These are phyloP conservation scores for Anarhynchus alexandrinus DNA, from an alignment of 2,113 vertebrate genomes.

Conservation along the genomic window DNA sequence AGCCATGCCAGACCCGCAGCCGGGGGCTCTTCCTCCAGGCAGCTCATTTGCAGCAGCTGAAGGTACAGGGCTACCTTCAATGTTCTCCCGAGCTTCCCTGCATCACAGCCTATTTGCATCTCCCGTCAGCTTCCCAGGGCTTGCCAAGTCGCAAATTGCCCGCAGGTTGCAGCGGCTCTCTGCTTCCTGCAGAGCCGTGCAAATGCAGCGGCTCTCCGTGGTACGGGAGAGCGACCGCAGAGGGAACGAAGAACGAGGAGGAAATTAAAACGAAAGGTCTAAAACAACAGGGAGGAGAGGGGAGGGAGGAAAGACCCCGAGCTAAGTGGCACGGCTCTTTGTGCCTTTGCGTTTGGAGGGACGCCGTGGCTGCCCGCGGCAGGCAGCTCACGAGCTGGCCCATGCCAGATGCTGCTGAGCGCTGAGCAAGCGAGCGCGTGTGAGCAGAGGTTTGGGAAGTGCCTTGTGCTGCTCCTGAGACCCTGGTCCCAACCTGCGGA, in stretches of 20 bases:
- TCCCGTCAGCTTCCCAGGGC: background rate
- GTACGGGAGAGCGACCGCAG: background rate
- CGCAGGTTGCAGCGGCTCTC: background rate
- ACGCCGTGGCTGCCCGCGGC: background rate
- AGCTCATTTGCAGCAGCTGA: background rate
- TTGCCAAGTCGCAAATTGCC: background rate
- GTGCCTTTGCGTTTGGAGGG: background rate
- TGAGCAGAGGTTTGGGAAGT: background rate
- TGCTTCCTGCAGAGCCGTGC: background rate
- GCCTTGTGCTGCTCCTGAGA: background rate
- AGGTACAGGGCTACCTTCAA: accelerated
- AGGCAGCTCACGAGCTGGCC: background rate
- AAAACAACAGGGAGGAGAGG: background rate
- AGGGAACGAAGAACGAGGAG: background rate
- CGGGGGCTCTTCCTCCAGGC: background rate
- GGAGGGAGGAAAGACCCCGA: background rate
- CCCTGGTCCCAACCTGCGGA: background rate
- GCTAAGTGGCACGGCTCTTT: background rate
- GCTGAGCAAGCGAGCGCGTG: accelerated
- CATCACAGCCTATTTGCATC: background rate
- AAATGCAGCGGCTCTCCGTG: background rate
- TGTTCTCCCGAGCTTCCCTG: background rate
- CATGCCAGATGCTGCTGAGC: background rate
- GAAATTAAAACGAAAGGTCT: background rate
- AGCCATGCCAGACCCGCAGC: background rate